Base-by-base conservation (phyloP, 2,888 invertebrate genomes). In the Hydrotaea diabolus region DNA sequence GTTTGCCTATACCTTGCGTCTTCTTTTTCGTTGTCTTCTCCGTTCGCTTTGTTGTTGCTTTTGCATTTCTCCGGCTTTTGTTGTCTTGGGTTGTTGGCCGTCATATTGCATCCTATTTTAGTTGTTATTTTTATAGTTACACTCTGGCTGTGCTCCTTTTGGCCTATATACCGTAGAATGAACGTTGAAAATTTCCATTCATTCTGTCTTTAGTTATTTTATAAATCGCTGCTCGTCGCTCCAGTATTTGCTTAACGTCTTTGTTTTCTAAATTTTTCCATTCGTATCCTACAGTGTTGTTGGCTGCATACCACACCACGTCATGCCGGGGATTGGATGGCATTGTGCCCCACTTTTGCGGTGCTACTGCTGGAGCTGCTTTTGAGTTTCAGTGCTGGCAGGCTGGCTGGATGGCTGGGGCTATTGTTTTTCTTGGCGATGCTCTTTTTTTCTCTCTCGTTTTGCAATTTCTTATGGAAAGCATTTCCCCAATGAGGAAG, bases 401-500 rank as follows among this genome's bases (percentile, higher is more conserved):
- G 62, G 13, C 53, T 66, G 49, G 21, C 53, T 64, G 62, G 13
- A 43, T 66, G 64, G 13, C n/a, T 31, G 13, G 23, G 13, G 13
- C 49, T 49, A 59, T 59, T 17, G 46, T 7, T 49, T 15, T 49
- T n/a, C 21, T 9, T 31, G 36, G 43, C 64, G 53, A 55, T 66
- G 64, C 39, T 80, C 80, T 76, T 53, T 72, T 69, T 77, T 9
- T 62, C 1, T n/a, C n/a, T n/a, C n/a, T 49, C 49, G 49, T 49
- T 49, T 49, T 49, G 49, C n/a, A 69, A 69, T 85, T 74, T 77
- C 64, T 78, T 64, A 49, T 72, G 43, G 55, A 76, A 76, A 82
- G 55, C 43, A 85, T 80, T 82, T 77, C 74, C 82, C 74, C 79
- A 77, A 71, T 64, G 77, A 80, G 74, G 74, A 82, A 82, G 77